phyloP scores from a whole-genome alignment of 2,888 invertebrate species.

The Girardia tigrina region DNA sequence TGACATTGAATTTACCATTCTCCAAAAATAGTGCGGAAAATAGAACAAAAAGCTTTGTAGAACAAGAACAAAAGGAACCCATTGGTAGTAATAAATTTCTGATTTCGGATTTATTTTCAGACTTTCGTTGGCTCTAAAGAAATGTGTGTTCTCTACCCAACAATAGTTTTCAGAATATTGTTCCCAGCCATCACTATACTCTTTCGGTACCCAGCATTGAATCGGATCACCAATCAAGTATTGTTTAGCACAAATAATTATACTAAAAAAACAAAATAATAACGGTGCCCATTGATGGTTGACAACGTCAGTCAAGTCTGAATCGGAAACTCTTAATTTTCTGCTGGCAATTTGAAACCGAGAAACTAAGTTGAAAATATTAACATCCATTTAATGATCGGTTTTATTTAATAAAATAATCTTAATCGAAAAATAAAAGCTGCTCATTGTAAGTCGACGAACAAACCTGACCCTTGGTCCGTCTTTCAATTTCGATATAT shows the following conservation, averaged over 20 bases:
- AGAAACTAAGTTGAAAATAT: background rate
- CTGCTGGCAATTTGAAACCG: conserved; percentile 27
- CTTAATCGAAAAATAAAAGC: too few species aligned
- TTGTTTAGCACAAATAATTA: conserved; percentile 19
- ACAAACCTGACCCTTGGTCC: too few species aligned
- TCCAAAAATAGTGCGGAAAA: conserved; percentile 29
- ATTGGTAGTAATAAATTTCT: conserved; percentile 32
- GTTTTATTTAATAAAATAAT: too few species aligned
- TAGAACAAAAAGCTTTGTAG: conserved; percentile 18
- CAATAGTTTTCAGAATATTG: conserved; percentile 32
- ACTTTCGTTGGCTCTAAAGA: conserved; percentile 7
- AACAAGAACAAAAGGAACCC: conserved; percentile 32
- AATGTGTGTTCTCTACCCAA: conserved; percentile 32
- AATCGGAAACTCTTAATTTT: conserved; percentile 27
- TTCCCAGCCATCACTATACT: conserved; percentile 26
- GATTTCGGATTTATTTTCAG: background rate
- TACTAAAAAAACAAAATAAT: conserved; percentile 3
- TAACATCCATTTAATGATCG: conserved; percentile 26
- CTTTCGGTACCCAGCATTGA: conserved; percentile 32
- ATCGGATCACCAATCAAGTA: conserved; percentile 31
- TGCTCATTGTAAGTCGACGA: too few species aligned
- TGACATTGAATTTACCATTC: conserved; percentile 6
- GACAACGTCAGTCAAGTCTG: background rate
- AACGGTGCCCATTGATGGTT: conserved; percentile 1
- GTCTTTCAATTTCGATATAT: too few species aligned